phyloP scores from a whole-genome alignment of 2,888 invertebrate species.

The Caenorhabditis uteleia region DNA sequence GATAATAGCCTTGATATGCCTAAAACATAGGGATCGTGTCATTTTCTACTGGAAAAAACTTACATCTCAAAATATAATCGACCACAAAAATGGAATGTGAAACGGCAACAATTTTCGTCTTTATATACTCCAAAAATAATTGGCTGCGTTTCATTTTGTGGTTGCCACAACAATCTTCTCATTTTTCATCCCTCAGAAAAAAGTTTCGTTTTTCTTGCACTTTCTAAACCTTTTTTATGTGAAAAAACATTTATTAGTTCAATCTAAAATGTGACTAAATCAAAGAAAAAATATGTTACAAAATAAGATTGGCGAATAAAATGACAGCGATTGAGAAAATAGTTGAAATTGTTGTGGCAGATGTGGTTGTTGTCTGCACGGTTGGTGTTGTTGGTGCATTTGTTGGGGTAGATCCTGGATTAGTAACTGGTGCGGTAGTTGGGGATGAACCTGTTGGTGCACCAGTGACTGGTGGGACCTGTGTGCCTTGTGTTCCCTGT shows the following conservation, averaged over 20 bases:
- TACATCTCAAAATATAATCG: slow-evolving; percentile 26
- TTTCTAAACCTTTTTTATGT: neutral
- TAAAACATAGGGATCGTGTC: slow-evolving; percentile 10
- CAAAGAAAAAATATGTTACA: slow-evolving; percentile 6
- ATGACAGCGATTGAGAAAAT: slow-evolving; percentile 14
- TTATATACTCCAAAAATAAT: neutral
- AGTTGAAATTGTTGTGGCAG: neutral
- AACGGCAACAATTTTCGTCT: neutral
- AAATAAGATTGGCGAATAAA: slow-evolving; percentile 8
- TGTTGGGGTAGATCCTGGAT: neutral
- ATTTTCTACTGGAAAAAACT: slow-evolving; percentile 6
- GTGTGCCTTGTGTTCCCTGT: slow-evolving; percentile 1
- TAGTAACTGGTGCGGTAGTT: neutral
- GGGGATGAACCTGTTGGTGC: slow-evolving; percentile 2
- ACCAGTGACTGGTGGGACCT: neutral
- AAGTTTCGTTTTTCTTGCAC: neutral
- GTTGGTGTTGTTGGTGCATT: neutral
- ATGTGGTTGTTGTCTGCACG: slow-evolving; percentile 5
- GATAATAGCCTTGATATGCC: slow-evolving; percentile 52
- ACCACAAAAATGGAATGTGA: neutral
- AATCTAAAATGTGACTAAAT: neutral
- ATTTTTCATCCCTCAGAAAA: neutral
- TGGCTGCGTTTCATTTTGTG: neutral
- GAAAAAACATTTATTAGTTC: neutral
- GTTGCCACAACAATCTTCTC: neutral